A percentile compares a stretch with the other conserved stretches of the same genome.
These are phyloP conservation scores for Tachuris rubrigastra DNA, from an alignment of 2,113 vertebrate genomes.

Conservation along the genomic window DNA sequence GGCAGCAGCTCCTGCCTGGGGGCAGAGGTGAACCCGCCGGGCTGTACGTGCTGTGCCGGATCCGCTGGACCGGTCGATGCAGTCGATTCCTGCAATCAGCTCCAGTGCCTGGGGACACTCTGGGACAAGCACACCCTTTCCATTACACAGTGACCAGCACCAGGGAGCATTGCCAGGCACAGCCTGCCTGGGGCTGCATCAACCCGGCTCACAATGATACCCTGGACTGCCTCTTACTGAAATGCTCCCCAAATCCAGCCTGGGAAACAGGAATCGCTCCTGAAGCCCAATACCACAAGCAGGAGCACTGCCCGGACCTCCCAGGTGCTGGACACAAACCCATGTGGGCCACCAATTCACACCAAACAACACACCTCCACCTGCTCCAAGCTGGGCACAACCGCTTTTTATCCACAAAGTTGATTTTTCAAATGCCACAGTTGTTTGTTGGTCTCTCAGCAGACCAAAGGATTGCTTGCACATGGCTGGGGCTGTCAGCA, in stretches of 20 bases:
- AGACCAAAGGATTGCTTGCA: neutral
- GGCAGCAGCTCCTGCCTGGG: neutral
- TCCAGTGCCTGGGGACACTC: neutral
- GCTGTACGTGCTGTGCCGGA: neutral
- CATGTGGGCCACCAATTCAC: neutral
- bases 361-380: neutral
- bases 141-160: neutral
- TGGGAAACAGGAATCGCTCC: neutral
- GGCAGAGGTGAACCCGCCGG: fast-evolving
- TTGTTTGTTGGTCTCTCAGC: neutral
- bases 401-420: neutral
- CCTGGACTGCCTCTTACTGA: neutral
- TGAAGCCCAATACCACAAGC: neutral
- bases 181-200: neutral
- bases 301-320: neutral
- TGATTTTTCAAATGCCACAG: neutral
- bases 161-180: neutral
- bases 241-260: neutral
- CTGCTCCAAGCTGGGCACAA: neutral
- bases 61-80: neutral
- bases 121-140: constrained; percentile 45
- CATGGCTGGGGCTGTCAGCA: fast-evolving
- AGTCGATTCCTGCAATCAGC: constrained; percentile 50
- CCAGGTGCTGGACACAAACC: neutral
- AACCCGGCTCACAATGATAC: neutral